phyloP scores from a whole-genome alignment of 2,113 vertebrate species.

The Prinia subflava region DNA sequence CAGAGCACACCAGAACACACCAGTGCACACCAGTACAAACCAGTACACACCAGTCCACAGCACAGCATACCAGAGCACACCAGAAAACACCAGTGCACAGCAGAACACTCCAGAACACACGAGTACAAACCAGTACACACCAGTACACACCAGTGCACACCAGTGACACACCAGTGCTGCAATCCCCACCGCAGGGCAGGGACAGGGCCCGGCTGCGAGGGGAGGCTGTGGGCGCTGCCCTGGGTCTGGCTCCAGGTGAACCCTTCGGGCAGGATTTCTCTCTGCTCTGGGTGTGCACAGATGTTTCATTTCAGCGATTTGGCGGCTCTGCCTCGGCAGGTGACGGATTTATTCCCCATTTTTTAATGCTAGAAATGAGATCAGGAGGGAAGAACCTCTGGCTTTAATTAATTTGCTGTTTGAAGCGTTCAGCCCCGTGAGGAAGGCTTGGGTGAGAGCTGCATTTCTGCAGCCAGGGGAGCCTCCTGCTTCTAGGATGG shows the following conservation, averaged over 20 bases:
- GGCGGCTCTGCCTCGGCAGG: not conserved
- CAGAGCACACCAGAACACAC: too few species aligned
- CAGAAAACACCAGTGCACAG: not conserved
- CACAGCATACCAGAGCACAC: too few species aligned
- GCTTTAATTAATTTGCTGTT: not conserved
- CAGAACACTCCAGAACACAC: not conserved
- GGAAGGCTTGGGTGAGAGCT: not conserved
- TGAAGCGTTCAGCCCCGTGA: not conserved
- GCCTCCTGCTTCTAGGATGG: not conserved
- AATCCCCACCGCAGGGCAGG: not conserved
- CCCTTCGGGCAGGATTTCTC: not conserved
- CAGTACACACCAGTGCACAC: not conserved
- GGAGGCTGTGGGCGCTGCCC: not conserved
- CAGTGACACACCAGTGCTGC: not conserved
- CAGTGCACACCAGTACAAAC: not conserved
- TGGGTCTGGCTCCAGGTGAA: too few species aligned
- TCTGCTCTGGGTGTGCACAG: not conserved
- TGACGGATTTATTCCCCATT: not conserved
- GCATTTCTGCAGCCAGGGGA: not conserved
- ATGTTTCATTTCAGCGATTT: not conserved
- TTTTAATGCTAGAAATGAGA: not conserved
- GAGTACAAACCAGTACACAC: not conserved
- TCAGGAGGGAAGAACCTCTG: not conserved
- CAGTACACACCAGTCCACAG: not conserved
- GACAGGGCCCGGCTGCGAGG: not conserved